Base-by-base conservation (phyloP, 2,888 invertebrate species). In the Cantharis flavilabris region DNA sequence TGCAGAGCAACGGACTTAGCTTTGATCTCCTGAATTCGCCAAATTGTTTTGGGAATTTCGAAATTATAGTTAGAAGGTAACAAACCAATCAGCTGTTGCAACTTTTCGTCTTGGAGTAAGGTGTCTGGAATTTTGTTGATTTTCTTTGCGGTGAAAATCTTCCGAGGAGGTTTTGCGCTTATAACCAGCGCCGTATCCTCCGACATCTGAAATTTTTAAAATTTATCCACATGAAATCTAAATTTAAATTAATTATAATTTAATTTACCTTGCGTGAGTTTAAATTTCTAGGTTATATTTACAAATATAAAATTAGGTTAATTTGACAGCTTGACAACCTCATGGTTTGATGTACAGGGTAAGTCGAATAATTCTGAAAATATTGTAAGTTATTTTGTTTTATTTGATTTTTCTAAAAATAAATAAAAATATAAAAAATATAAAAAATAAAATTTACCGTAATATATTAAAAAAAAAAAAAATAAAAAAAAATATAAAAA, bases 11-110 rank as follows among this genome's bases (percentile, higher is more conserved):
- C 98, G 84, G 95, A 92, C 88, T 95, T 96, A 0, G 96, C 94
- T 82, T 92, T 92, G n/a, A 93, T 89, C 85, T 96, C 94, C 82
- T 93, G 91, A 84, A 98, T 97, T 86, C 97, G 93, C 99, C 99
- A 99, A 87, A 99, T 94, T 0, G 98, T 98, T 88, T 99, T 99
- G 78, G 96, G 96, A 81, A 99, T 93, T 92, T 99, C 99, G 88
- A 99, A 99, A 87, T 98, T 98, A 86, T 99, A 99, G 89, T 99
- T 99, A 33, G 92, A 88, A 2, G 99, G 99, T 72, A 99, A 90
- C 62, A 91, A 90, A 84, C 92, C 91, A 77, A 95, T 93, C 0
- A 95, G 95, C 85, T 91, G 90, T 84, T 94, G 93, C 26, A 97
- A 87, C 80, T 93, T 85, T 14, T 93, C 91, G 89, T 97, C 93